Evolutionary conservation across 2,113 vertebrate species (phyloP), one percentile per base, ranked within the genome.

Genomic region (Castor canadensis): DNA sequence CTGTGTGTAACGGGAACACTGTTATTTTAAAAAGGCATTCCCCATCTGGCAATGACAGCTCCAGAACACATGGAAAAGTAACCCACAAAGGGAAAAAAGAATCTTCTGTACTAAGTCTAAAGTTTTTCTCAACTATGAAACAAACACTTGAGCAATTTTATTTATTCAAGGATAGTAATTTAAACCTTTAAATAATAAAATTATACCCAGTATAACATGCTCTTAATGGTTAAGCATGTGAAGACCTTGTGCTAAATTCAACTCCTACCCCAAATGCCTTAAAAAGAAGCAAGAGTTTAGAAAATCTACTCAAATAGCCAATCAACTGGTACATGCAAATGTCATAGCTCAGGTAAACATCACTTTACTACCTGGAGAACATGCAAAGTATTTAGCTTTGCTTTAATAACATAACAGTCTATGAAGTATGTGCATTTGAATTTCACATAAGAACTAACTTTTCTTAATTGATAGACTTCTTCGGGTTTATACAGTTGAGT

Each of bases 41-140:
- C 56, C n/a, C 96, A 98, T 98, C 98, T 98, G 98, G 98, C 95
- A 98, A 72, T 43, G 79, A 94, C 90, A 97, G 96, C 87, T 97
- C 94, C 93, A 97, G 85, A 96, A 96, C 62, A 97, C 1, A 0
- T 0, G 73, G 77, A 97, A 93, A 98, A 96, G 95, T 40, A 98
- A 97, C 64, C 62, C 58, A 43, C 49, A 47, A 22, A 80, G 28
- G 17, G 58, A 47, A 82, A 71, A 62, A 72, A 43, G 38, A 83
- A 83, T 62, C 69, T 71, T 93, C 73, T 83, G 9, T 52, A 69
- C 26, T 67, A 73, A 96, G 54, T 54, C 32, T 69, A 73, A 86
- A 47, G 35, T 15, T 82, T 77, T 91, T 86, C 67, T 47, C 10
- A 79, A 93, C 2, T 80, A 71, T 60, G 64, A 80, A 97, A 97